These are phyloP conservation scores for Acheta domesticus DNA, from an alignment of 2,888 invertebrate species.

Conservation along the genomic window DNA sequence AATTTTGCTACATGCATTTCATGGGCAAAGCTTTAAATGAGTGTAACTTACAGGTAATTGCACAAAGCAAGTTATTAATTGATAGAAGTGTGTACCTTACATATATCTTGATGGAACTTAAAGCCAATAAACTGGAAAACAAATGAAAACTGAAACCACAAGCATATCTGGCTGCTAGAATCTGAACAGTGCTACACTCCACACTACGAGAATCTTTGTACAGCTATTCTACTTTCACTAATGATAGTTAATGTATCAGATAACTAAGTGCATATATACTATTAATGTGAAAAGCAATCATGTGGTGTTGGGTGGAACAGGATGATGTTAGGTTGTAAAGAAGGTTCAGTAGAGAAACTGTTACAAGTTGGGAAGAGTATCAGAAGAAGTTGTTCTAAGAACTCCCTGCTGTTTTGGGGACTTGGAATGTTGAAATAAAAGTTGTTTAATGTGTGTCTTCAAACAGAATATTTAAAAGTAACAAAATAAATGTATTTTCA, in stretches of 20 bases:
- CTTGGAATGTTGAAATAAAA: not conserved
- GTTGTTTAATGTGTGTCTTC: slow-evolving; percentile 18
- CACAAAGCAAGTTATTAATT: slow-evolving; percentile 5
- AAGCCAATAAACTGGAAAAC: not conserved
- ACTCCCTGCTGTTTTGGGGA: not conserved
- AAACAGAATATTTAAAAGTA: not conserved
- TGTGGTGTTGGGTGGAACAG: not conserved
- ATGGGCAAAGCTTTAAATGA: not conserved
- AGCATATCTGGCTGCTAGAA: slow-evolving; percentile 2
- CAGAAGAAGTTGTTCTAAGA: not conserved
- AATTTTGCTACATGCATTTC: not conserved
- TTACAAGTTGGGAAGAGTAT: not conserved
- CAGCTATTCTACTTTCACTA: slow-evolving; percentile 3
- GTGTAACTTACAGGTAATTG: not conserved
- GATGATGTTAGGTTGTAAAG: not conserved
- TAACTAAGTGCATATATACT: slow-evolving; percentile 18
- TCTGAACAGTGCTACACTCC: not conserved
- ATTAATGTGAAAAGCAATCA: slow-evolving; percentile 9
- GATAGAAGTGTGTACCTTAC: slow-evolving; percentile 1
- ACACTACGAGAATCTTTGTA: slow-evolving; percentile 11
- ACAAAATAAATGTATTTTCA: slow-evolving; percentile 9
- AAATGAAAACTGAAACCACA: not conserved
- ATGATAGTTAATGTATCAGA: slow-evolving; percentile 11
- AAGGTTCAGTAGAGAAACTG: not conserved
- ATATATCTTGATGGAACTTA: not conserved